Base-by-base conservation (phyloP, 1,140 invertebrate species). In the Hesperophylax magnus region DNA sequence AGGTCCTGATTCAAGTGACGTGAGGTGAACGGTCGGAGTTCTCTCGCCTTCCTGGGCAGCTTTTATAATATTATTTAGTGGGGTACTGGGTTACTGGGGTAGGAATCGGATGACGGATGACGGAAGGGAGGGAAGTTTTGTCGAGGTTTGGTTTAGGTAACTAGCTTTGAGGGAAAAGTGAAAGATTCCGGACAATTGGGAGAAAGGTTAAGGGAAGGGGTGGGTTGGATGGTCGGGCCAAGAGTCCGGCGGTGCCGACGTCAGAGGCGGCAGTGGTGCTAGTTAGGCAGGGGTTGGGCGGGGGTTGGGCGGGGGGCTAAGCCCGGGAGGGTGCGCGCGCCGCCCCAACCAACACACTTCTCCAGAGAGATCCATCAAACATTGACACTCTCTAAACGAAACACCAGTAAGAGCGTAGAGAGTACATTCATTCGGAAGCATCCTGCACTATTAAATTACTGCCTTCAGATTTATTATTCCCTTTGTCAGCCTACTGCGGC, bases 131-230 rank as follows among this genome's bases (percentile, higher is more conserved):
- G 47, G 15, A 53, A 24, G 47, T n/a, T 53, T 72, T 72, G n/a
- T 72, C 69, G 39, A 72, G 69, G 69, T 72, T 54, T 8, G 18
- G 69, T 34, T 47, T 18, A 27, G 20, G 9, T 69, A 20, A 39
- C 47, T 54, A 17, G 63, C 22, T 67, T 67, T n/a, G 63, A 17
- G 63, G 63, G 31, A 11, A 56, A 22, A 61, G 20, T 39, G 56
- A 69, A 31, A 78, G 80, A 74, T 81, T 61, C 47, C 52, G 72
- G 84, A 83, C 84, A 78, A 84, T 75, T 85, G 80, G 84, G 84
- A 78, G 79, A 60, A 75, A 85, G 80, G 77, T 78, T 84, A 83
- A 84, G 86, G 81, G 86, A 87, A 72, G 60, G 82, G 85, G 80
- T 61, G 85, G 80, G 69, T 78, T 72, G 79, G 67, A 74, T 39